A percentile compares a stretch with the other conserved stretches of the same genome.
These are phyloP conservation scores for Sciurus carolinensis DNA, from an alignment of 2,797 vertebrate species.

Conservation along the genomic window DNA sequence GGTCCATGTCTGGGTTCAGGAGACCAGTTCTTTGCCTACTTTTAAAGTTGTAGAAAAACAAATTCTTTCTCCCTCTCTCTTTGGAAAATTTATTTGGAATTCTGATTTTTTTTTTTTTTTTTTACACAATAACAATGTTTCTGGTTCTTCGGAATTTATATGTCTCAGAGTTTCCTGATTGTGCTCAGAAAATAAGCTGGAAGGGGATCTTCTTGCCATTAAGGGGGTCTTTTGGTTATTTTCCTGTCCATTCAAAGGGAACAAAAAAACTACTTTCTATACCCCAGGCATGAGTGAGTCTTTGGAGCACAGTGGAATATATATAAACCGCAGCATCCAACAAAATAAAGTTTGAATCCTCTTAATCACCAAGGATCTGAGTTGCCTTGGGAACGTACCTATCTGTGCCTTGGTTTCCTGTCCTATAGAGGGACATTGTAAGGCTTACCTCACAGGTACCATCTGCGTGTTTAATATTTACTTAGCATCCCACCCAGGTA, in stretches of 20 bases:
- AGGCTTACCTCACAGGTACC: neutral
- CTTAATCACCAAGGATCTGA: neutral
- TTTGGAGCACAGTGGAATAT: neutral
- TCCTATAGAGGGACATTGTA: constrained; percentile 1
- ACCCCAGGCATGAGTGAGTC: neutral
- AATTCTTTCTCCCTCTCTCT: neutral
- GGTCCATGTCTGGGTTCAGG: neutral
- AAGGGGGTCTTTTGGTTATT: constrained; percentile 30
- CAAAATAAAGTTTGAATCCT: neutral
- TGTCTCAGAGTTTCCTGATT: neutral
- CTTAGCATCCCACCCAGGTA: neutral
- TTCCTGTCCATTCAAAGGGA: neutral
- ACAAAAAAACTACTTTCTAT: neutral
- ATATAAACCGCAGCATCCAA: neutral
- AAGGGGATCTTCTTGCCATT: neutral
- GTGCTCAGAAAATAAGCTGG: constrained; percentile 1
- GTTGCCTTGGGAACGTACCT: neutral
- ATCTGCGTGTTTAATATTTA: neutral
- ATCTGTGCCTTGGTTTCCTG: neutral
- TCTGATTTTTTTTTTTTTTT: neutral
- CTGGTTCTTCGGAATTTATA: neutral
- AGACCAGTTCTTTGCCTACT: neutral
- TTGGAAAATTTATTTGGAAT: constrained; percentile 24
- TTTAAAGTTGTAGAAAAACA: constrained; percentile 9
- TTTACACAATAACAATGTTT: neutral